These are phyloP conservation scores for Gandaritis pyraliata DNA, from an alignment of 2,888 invertebrate genomes.

Conservation along the genomic window DNA sequence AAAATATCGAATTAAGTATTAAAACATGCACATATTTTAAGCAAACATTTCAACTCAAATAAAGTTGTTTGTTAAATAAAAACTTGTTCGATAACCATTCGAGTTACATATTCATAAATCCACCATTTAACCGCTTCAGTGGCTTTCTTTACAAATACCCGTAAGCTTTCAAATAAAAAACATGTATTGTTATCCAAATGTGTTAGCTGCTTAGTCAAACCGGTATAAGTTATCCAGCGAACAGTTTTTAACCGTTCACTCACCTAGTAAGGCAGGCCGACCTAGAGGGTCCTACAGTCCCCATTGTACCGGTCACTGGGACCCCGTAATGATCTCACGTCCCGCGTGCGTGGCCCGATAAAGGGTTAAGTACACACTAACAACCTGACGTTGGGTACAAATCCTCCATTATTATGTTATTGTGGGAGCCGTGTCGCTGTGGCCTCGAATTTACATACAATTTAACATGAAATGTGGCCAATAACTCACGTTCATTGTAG, in stretches of 20 bases:
- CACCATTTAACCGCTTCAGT: slow-evolving; percentile 54
- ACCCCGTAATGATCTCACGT: slow-evolving; percentile 82
- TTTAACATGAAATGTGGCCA: slow-evolving; percentile 83
- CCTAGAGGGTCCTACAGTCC: slow-evolving; percentile 32
- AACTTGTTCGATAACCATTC: slow-evolving; percentile 31
- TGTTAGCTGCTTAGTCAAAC: slow-evolving; percentile 56
- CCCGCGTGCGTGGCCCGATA: slow-evolving; percentile 82
- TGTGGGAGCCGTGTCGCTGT: slow-evolving; percentile 80
- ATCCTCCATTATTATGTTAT: slow-evolving; percentile 84
- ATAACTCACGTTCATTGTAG: slow-evolving; percentile 78
- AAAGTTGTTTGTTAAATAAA: slow-evolving; percentile 30
- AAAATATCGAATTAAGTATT: slow-evolving; percentile 4
- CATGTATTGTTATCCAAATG: slow-evolving; percentile 57
- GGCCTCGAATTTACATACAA: slow-evolving; percentile 82
- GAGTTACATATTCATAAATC: slow-evolving; percentile 34
- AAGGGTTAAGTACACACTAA: slow-evolving; percentile 84
- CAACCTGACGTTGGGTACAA: slow-evolving; percentile 84
- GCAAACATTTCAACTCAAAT: slow-evolving; percentile 25
- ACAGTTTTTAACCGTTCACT: slow-evolving; percentile 42
- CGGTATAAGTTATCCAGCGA: slow-evolving; percentile 38
- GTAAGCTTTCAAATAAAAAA: slow-evolving; percentile 51
- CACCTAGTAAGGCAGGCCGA: slow-evolving; percentile 40
- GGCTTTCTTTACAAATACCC: slow-evolving; percentile 46
- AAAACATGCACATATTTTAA: slow-evolving; percentile 20
- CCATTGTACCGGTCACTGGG: slow-evolving; percentile 64